Evolutionary conservation across 2,113 vertebrate genomes (phyloP).

Genomic region (Anguilla japonica): DNA sequence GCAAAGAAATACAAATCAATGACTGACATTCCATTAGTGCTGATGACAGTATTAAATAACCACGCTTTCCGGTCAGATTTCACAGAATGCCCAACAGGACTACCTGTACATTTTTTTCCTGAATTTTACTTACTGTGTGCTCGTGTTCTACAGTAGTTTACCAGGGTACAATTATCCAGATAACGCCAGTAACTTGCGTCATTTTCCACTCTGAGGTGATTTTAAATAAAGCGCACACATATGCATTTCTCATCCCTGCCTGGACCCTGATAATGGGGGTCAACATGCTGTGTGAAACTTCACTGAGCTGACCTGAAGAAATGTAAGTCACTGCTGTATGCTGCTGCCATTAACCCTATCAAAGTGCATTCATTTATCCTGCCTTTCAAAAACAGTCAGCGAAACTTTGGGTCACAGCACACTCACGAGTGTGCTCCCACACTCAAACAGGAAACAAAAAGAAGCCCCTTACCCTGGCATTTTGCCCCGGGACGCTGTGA

Average conservation of each 20-base stretch:
- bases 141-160: neutral
- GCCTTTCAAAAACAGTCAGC: neutral
- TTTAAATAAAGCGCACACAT: neutral
- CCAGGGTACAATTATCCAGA: neutral
- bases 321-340: too few species aligned
- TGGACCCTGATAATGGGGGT: too few species aligned
- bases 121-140: neutral
- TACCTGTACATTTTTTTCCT: neutral
- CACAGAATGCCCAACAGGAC: neutral
- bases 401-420: neutral
- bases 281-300: too few species aligned
- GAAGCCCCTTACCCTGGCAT: constrained; percentile 74
- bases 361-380: neutral
- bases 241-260: too few species aligned
- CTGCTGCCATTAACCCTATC: too few species aligned
- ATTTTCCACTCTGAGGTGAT: neutral
- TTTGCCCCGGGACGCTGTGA: constrained; percentile 56
- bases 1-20: neutral
- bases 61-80: neutral
- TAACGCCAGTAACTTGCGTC: too few species aligned
- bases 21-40: neutral
- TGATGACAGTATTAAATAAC: neutral
- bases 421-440: neutral
- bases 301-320: too few species aligned
- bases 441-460: constrained; percentile 13